phyloP scores from a whole-genome alignment of 2,888 invertebrate genomes.

The Tetrapedia diversipes region DNA sequence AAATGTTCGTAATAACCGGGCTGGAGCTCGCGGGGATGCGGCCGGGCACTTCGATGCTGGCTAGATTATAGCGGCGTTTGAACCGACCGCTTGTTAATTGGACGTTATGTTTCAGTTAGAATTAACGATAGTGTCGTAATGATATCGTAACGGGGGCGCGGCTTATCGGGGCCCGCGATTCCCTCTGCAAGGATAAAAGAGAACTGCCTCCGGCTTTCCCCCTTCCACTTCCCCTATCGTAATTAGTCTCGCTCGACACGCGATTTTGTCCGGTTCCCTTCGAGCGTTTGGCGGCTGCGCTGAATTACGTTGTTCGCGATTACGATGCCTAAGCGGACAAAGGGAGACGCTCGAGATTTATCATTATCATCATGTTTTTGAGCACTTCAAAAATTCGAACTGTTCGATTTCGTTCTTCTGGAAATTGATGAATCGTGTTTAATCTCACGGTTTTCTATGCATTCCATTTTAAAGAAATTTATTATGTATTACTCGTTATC shows the following conservation, averaged over 20 bases:
- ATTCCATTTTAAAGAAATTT: no score
- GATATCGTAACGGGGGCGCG: conserved; percentile 15
- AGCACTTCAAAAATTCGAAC: no score
- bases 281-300: not conserved
- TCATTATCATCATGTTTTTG: no score
- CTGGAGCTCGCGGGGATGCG: not conserved
- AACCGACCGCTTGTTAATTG: conserved; percentile 34
- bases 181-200: not conserved
- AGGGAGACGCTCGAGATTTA: not conserved
- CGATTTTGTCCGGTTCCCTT: not conserved
- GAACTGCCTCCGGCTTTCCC: not conserved
- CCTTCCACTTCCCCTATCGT: not conserved
- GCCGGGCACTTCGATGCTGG: not conserved
- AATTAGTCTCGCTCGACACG: not conserved
- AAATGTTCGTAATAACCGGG: conserved; percentile 46
- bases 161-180: not conserved
- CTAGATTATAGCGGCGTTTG: conserved; percentile 8
- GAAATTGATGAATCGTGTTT: no score
- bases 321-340: no score
- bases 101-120: conserved; percentile 12
- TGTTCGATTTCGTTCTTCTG: no score
- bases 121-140: conserved; percentile 34
- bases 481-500: no score
- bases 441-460: no score
- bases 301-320: not conserved